A percentile compares a stretch with the other conserved stretches of the same genome.
Conservation (phyloP, 1,140 invertebrate genomes). For the Aricia agestis region DNA sequence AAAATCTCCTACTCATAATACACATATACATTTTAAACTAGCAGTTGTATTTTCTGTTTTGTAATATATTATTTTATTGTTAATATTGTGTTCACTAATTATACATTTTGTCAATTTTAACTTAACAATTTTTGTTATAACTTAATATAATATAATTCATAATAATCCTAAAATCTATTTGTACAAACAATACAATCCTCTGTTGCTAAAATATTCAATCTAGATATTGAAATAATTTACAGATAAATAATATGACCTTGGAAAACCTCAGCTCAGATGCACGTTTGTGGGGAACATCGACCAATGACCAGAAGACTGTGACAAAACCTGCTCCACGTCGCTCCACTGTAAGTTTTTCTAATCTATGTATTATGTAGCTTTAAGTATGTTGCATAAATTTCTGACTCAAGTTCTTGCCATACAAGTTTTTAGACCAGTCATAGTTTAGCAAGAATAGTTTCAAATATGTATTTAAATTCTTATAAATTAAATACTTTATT, state of each 20-base stretch:
- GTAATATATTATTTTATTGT: neutral
- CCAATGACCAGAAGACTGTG: constrained; percentile 24
- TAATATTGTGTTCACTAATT: neutral
- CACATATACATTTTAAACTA: neutral
- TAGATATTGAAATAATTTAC: neutral
- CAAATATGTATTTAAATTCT: no score
- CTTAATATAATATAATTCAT: no score
- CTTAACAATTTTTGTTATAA: neutral
- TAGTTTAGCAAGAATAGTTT: no score
- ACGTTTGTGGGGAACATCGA: constrained; percentile 54
- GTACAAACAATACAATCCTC: neutral
- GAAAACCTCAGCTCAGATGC: constrained; percentile 48
- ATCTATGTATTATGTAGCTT: no score
- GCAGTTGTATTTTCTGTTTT: neutral
- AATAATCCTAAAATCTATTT: neutral
- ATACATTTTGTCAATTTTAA: neutral
- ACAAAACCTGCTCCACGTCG: constrained; percentile 65
- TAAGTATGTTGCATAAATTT: no score
- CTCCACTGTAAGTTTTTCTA: constrained; percentile 18
- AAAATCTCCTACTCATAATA: neutral
- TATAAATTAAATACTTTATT: no score
- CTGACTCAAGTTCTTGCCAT: no score
- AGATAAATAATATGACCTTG: constrained; percentile 9
- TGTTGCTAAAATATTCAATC: neutral
- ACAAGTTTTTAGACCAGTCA: no score